Conservation (phyloP, 1,140 invertebrate species). For the Antheraea mylitta region DNA sequence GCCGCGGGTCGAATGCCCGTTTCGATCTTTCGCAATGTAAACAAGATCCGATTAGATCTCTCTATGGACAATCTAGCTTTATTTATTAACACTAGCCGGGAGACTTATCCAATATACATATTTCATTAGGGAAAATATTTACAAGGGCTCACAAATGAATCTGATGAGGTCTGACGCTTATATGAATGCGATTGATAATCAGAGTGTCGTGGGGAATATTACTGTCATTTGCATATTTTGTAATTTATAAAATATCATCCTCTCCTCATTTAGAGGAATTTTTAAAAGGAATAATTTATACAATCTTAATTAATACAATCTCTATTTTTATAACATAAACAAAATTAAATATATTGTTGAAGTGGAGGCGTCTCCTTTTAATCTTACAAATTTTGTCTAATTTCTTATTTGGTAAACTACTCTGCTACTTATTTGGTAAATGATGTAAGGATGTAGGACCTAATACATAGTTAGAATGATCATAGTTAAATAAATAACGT, state of each 20-base stretch:
- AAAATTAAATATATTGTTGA: no score
- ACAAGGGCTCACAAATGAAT: neutral
- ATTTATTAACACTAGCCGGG: constrained; percentile 60
- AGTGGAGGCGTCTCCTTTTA: no score
- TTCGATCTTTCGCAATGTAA: constrained; percentile 58
- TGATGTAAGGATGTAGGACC: no score
- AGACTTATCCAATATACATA: constrained; percentile 29
- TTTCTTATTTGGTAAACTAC: no score
- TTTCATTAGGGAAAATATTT: constrained; percentile 20
- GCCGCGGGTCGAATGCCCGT: constrained; percentile 20
- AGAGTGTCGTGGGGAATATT: neutral
- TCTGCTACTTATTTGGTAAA: no score
- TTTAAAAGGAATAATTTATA: neutral
- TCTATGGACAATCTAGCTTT: constrained; percentile 54
- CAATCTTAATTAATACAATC: no score
- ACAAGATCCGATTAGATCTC: constrained; percentile 68
- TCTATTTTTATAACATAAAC: no score
- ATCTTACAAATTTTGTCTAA: no score
- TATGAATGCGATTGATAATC: neutral
- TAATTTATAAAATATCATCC: neutral
- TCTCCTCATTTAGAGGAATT: neutral
- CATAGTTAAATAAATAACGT: no score
- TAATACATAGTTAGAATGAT: no score
- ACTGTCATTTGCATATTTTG: neutral
- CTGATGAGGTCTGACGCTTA: constrained; percentile 2